phyloP scores from a whole-genome alignment of 1,140 invertebrate genomes.

The Rhagoletis pomonella region DNA sequence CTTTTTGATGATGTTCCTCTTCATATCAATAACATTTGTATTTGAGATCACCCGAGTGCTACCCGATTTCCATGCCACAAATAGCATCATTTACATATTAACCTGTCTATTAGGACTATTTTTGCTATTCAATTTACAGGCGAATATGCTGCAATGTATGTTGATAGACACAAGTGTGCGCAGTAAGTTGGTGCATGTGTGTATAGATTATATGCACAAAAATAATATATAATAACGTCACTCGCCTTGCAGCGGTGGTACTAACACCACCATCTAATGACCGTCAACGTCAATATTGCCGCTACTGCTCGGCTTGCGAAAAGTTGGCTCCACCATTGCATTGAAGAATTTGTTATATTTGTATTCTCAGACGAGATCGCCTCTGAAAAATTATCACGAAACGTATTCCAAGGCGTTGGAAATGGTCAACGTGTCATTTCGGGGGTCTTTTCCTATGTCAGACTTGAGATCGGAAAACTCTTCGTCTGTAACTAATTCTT shows the following conservation, averaged over 20 bases:
- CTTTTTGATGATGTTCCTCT: constrained; percentile 62
- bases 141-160: constrained; percentile 10
- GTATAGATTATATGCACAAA: background rate
- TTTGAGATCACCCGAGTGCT: constrained; percentile 81
- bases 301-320: too few relatives aligned
- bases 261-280: background rate
- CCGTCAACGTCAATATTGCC: too few relatives aligned
- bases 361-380: too few relatives aligned
- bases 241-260: constrained; percentile 18
- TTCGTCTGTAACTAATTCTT: too few relatives aligned
- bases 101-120: constrained; percentile 78
- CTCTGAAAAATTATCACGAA: too few relatives aligned
- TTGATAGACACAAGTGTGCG: background rate
- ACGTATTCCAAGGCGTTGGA: too few relatives aligned
- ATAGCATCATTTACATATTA: constrained; percentile 66
- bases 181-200: background rate
- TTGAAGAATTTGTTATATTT: too few relatives aligned
- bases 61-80: constrained; percentile 77
- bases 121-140: constrained; percentile 67
- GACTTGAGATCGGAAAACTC: too few relatives aligned
- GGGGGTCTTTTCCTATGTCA: too few relatives aligned
- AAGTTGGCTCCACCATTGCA: too few relatives aligned
- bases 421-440: too few relatives aligned
- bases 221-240: background rate
- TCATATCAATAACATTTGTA: constrained; percentile 67